These are phyloP conservation scores for Acholoe squamosa DNA, from an alignment of 2,888 invertebrate genomes.

Conservation along the genomic window DNA sequence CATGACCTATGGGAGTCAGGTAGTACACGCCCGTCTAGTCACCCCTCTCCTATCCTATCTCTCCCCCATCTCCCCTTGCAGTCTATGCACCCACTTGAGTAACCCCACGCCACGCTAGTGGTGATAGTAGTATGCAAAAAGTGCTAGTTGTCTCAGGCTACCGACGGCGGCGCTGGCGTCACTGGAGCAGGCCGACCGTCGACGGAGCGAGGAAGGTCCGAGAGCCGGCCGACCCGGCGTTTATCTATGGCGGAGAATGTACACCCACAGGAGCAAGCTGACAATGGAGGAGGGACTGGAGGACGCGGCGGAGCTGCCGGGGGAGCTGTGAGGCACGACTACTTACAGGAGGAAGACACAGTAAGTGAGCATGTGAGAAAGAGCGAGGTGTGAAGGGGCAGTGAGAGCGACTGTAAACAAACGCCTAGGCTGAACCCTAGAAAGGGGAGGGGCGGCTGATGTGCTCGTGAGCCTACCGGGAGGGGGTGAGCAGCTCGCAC, in stretches of 20 bases:
- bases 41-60: too few species aligned
- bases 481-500: not conserved
- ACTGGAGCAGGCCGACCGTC: not conserved
- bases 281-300: conserved; percentile 11
- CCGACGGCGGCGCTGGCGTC: conserved; percentile 39
- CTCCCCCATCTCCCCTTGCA: too few species aligned
- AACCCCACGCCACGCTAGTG: too few species aligned
- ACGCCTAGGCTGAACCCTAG: not conserved
- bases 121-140: not conserved
- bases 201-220: conserved; percentile 33
- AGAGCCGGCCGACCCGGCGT: not conserved
- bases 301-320: not conserved
- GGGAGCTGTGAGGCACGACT: not conserved
- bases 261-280: not conserved
- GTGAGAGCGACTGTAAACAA: conserved; percentile 1
- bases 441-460: not conserved
- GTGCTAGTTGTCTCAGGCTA: not conserved
- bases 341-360: not conserved
- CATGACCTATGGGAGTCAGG: too few species aligned
- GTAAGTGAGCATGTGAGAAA: not conserved
- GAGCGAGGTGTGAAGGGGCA: not conserved
- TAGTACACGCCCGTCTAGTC: too few species aligned
- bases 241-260: not conserved
- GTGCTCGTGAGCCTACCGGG: not conserved
- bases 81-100: too few species aligned